Evolutionary conservation across 2,797 vertebrate genomes (phyloP).

Genomic region (Chrosomus eos): DNA sequence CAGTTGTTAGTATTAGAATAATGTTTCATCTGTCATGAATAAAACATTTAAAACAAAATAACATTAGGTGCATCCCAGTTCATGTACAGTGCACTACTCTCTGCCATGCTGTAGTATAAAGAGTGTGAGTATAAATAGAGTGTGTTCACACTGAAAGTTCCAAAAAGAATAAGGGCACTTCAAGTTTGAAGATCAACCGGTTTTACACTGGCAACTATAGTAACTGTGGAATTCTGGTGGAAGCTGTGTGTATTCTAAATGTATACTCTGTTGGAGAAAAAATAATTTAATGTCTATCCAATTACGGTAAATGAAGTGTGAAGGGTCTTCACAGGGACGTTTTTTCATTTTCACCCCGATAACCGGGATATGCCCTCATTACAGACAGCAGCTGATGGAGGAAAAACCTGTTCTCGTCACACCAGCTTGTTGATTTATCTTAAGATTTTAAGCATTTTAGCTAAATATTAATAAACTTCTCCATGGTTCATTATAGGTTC

Average conservation of each 20-base stretch:
- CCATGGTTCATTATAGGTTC: neutral
- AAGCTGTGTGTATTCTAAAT: neutral
- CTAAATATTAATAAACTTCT: neutral
- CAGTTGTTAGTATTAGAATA: neutral
- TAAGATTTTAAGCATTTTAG: neutral
- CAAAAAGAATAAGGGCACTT: neutral
- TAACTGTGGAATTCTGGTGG: neutral
- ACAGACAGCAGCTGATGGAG: neutral
- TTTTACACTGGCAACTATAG: neutral
- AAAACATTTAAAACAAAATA: neutral
- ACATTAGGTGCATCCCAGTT: neutral
- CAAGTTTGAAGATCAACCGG: neutral
- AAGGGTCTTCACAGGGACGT: conserved; percentile 10
- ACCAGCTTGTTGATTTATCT: neutral
- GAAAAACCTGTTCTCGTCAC: neutral
- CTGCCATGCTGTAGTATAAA: neutral
- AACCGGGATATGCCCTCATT: conserved; percentile 13
- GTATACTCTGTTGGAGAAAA: neutral
- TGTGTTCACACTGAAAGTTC: neutral
- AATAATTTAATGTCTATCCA: neutral
- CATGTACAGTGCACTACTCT: neutral
- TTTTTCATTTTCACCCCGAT: conserved; percentile 19
- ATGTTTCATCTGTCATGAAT: neutral
- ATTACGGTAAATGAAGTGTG: neutral
- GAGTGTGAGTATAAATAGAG: too few relatives aligned